These are phyloP conservation scores for Bos indicus DNA, from an alignment of 2,113 vertebrate genomes.

Conservation along the genomic window DNA sequence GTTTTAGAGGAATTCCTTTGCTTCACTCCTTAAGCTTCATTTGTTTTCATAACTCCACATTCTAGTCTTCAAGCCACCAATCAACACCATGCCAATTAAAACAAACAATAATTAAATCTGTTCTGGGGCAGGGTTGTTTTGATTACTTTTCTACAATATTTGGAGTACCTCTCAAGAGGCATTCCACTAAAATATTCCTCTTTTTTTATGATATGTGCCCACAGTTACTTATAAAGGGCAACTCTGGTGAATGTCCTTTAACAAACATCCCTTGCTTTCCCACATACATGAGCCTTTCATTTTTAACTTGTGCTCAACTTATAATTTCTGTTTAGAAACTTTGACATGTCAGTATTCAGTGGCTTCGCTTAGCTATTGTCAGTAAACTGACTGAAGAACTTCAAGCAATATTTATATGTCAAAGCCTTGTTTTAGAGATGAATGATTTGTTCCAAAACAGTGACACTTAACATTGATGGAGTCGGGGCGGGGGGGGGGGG, in stretches of 20 bases:
- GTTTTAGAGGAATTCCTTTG: background rate
- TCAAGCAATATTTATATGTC: background rate
- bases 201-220: background rate
- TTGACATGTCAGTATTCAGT: background rate
- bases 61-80: background rate
- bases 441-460: background rate
- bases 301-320: background rate
- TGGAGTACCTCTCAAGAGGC: background rate
- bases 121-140: background rate
- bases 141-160: background rate
- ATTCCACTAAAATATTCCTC: background rate
- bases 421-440: background rate
- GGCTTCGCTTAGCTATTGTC: background rate
- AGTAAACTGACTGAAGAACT: background rate
- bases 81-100: background rate
- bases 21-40: background rate
- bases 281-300: background rate
- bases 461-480: background rate
- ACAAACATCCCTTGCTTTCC: background rate
- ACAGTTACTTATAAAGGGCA: background rate
- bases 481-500: fast-evolving
- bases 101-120: background rate
- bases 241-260: background rate
- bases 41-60: background rate
- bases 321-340: background rate